Conservation (phyloP, 2,888 invertebrate genomes). For the Phrixothrix hirtus region DNA sequence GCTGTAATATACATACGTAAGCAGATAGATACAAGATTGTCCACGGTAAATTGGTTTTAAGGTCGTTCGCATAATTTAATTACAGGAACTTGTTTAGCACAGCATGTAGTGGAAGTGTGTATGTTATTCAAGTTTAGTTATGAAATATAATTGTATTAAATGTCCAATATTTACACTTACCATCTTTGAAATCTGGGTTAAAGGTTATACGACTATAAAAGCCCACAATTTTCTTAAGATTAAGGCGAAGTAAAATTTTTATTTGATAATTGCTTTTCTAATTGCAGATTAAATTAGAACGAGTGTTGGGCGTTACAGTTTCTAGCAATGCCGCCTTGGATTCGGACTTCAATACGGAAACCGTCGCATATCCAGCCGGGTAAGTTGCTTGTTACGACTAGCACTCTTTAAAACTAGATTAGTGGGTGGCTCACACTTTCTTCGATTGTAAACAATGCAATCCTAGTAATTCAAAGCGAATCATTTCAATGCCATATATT, state of each 20-base stretch:
- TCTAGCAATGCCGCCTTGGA: slow-evolving; percentile 89
- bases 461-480: slow-evolving; percentile 3
- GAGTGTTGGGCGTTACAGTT: slow-evolving; percentile 93
- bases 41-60: slow-evolving; percentile 5
- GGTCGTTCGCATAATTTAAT: slow-evolving; percentile 17
- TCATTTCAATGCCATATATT: no score
- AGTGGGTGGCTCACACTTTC: no score
- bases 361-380: slow-evolving; percentile 96
- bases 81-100: slow-evolving; percentile 5
- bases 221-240: no score
- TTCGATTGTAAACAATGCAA: neutral
- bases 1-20: neutral
- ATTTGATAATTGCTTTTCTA: slow-evolving; percentile 41
- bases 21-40: neutral
- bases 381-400: slow-evolving; percentile 66
- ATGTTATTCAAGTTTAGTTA: neutral
- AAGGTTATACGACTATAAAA: slow-evolving; percentile 7
- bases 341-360: slow-evolving; percentile 83
- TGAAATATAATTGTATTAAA: neutral
- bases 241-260: no score
- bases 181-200: slow-evolving; percentile 12
- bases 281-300: slow-evolving; percentile 91
- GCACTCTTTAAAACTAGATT: no score
- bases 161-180: neutral
- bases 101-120: slow-evolving; percentile 2